Evolutionary conservation across 2,888 invertebrate genomes (phyloP).

Genomic region (Melanostoma scalare): DNA sequence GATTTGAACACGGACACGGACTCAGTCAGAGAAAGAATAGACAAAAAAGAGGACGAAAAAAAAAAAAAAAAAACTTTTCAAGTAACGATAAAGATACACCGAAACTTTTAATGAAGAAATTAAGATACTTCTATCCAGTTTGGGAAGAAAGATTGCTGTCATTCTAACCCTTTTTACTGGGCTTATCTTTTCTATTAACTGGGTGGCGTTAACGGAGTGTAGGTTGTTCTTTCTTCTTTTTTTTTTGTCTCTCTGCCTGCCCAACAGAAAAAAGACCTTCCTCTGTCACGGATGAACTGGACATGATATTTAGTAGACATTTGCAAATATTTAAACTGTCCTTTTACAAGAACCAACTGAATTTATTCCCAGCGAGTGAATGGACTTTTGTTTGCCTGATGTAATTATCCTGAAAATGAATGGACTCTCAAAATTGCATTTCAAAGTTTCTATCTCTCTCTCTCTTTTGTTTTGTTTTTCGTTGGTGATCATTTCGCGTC

Average conservation of each 20-base stretch:
- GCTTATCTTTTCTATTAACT: constrained; percentile 67
- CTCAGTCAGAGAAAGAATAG: neutral
- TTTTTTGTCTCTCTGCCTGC: neutral
- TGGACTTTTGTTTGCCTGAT: constrained; percentile 42
- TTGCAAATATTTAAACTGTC: neutral
- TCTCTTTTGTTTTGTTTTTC: too few relatives aligned
- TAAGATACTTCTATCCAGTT: constrained; percentile 52
- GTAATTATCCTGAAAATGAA: constrained; percentile 55
- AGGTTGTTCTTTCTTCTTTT: neutral
- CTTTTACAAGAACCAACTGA: neutral
- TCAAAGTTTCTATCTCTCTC: too few relatives aligned
- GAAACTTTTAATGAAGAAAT: constrained; percentile 65
- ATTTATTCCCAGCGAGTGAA: constrained; percentile 39
- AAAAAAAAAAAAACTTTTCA: constrained; percentile 16
- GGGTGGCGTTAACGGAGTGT: neutral
- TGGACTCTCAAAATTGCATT: constrained; percentile 25
- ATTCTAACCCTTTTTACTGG: constrained; percentile 62
- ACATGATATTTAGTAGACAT: constrained; percentile 1
- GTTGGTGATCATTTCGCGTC: too few relatives aligned
- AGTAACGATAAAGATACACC: constrained; percentile 43
- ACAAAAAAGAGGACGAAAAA: neutral
- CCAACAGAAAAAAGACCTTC: neutral
- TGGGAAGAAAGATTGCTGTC: constrained; percentile 59
- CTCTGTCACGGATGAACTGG: constrained; percentile 10
- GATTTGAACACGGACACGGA: neutral